A percentile compares a stretch with the other conserved stretches of the same genome.
Conservation (phyloP, 2,888 invertebrate species). For the Archips crataeganus region DNA sequence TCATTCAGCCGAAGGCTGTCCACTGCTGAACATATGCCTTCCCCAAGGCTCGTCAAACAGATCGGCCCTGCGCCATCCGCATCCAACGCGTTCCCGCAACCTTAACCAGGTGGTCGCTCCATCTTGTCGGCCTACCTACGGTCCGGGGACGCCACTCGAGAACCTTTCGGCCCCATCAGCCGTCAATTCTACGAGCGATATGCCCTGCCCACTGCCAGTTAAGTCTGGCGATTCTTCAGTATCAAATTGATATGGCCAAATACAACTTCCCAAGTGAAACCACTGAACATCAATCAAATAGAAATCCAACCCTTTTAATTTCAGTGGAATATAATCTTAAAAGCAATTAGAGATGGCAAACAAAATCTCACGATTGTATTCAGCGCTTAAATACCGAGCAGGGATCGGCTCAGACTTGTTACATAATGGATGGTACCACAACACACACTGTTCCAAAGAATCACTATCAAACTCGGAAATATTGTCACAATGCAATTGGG, state of each 20-base stretch:
- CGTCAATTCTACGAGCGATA: too few relatives aligned
- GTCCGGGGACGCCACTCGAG: too few relatives aligned
- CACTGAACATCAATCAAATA: neutral
- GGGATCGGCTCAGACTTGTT: neutral
- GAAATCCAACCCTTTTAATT: neutral
- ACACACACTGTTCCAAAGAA: neutral
- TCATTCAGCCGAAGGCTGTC: too few relatives aligned
- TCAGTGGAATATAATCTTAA: neutral
- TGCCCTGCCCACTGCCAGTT: too few relatives aligned
- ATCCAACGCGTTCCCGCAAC: too few relatives aligned
- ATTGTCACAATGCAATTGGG: too few relatives aligned
- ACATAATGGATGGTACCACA: neutral
- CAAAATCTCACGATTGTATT: neutral
- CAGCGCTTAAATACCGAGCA: neutral
- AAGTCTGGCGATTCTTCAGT: neutral
- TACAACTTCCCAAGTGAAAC: neutral
- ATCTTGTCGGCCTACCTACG: too few relatives aligned
- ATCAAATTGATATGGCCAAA: neutral
- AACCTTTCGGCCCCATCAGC: too few relatives aligned
- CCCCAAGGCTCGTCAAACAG: too few relatives aligned
- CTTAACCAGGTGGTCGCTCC: too few relatives aligned
- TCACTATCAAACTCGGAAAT: neutral
- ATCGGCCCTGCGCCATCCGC: too few relatives aligned
- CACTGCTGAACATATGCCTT: too few relatives aligned
- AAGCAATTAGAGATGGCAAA: constrained; percentile 8